A percentile compares a stretch with the other conserved stretches of the same genome.
phyloP scores from a whole-genome alignment of 2,797 vertebrate genomes.

The Anguilla pacifica region DNA sequence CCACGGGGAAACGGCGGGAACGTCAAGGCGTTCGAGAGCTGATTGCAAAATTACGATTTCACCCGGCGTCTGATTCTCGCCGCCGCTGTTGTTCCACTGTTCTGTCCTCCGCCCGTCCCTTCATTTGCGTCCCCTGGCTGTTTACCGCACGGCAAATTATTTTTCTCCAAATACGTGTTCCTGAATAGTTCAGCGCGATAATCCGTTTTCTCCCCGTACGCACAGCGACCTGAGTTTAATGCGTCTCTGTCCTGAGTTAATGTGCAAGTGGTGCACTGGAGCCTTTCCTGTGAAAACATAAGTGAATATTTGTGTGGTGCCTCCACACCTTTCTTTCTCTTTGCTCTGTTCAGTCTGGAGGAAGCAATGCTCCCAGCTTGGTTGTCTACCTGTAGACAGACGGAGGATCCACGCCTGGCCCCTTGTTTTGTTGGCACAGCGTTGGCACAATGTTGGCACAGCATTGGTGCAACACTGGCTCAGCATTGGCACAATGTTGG shows the following conservation, averaged over 20 bases:
- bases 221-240: background rate
- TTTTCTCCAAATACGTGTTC: background rate
- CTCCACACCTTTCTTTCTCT: background rate
- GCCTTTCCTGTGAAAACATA: too few relatives aligned
- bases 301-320: too few relatives aligned
- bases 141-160: background rate
- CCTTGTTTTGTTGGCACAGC: background rate
- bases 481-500: background rate
- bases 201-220: background rate
- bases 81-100: background rate
- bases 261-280: too few relatives aligned
- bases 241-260: background rate
- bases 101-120: background rate
- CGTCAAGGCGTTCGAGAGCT: background rate
- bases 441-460: too few relatives aligned
- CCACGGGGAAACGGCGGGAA: too few relatives aligned
- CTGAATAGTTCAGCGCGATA: background rate
- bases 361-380: background rate
- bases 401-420: background rate
- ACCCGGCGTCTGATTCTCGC: background rate
- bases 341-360: background rate
- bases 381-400: slow-evolving; percentile 16
- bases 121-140: background rate
- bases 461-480: too few relatives aligned
- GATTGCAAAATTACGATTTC: slow-evolving; percentile 1